Evolutionary conservation across 2,113 vertebrate genomes (phyloP), one percentile per base, ranked within the genome.

Genomic region (Crocuta crocuta): DNA sequence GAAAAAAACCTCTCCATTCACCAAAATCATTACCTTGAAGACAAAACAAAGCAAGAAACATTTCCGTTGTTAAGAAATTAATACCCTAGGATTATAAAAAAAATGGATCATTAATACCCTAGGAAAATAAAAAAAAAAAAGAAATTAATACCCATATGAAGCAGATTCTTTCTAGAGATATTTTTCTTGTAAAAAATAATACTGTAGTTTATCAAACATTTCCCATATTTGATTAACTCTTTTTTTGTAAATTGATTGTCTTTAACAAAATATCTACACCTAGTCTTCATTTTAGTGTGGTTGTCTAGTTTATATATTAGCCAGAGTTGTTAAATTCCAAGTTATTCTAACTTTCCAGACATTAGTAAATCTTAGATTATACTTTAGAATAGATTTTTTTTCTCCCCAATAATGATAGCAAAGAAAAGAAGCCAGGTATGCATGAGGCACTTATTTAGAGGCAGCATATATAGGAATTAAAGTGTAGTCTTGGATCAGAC

Each of bases 181-280:
- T 84, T 83, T 94, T 92, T 61, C 35, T 61, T 74, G 2, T 76
- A 81, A 79, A 97, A 96, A 79, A 31, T 61, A 85, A 91, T 58
- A 28, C 7, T 55, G 15, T 45, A 0, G 8, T 78, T 78, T 95
- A 11, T 17, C 74, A 80, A 85, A 68, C 16, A 68, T 53, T 83
- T 82, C 4, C 26, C 74, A 19, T 73, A 66, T 68, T 84, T 63
- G 7, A 68, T 76, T 87, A 80, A 70, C 10, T 4, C 11, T 26
- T 91, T 79, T 73, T 87, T 85, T 28, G 4, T 68, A 50, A 83
- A 87, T 74, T 43, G 58, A 50, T 61, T 74, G 7, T 91, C 55
- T 55, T 83, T 70, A 94, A 48, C 16, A 83, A 92, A 96, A 87
- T 86, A 2, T 53, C 12, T 94, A 43, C 15, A 89, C 88, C 66